phyloP scores from a whole-genome alignment of 1,140 invertebrate species.

The Potamilus streckersoni region DNA sequence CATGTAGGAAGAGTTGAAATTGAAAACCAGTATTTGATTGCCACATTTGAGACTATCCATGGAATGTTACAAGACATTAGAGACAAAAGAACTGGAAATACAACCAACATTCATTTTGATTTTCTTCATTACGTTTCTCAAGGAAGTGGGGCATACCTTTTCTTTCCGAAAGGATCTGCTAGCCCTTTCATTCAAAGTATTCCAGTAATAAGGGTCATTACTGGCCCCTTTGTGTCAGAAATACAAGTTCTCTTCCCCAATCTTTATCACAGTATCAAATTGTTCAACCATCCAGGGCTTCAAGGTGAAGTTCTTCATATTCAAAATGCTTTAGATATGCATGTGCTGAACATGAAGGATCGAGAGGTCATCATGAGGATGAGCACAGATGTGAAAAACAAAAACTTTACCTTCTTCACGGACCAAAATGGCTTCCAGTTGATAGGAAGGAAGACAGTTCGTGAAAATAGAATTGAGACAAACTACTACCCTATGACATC shows the following conservation, averaged over 20 bases:
- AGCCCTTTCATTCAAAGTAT: slow-evolving; percentile 31
- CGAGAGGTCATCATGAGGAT: slow-evolving; percentile 93
- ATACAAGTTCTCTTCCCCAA: slow-evolving; percentile 78
- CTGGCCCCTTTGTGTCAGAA: slow-evolving; percentile 78
- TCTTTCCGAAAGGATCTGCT: slow-evolving; percentile 84
- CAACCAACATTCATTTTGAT: slow-evolving; percentile 69
- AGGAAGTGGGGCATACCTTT: slow-evolving; percentile 95
- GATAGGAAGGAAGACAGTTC: slow-evolving; percentile 73
- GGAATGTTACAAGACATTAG: slow-evolving; percentile 42
- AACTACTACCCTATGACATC: slow-evolving; percentile 96
- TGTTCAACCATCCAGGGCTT: slow-evolving; percentile 71
- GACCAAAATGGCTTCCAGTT: slow-evolving; percentile 97
- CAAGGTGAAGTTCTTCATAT: slow-evolving; percentile 56
- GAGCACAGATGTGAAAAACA: slow-evolving; percentile 79
- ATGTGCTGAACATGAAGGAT: slow-evolving; percentile 68
- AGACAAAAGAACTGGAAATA: slow-evolving; percentile 47
- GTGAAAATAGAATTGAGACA: slow-evolving; percentile 77
- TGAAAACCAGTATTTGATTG: slow-evolving; percentile 50
- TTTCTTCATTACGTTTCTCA: slow-evolving; percentile 76
- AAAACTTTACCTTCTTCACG: slow-evolving; percentile 80
- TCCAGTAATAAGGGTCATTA: slow-evolving; percentile 74
- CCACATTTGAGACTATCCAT: slow-evolving; percentile 44
- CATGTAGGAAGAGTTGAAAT: slow-evolving; percentile 35
- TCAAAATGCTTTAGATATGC: slow-evolving; percentile 49
- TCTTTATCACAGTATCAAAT: slow-evolving; percentile 79